phyloP scores from a whole-genome alignment of 1,140 invertebrate species.

The Drosophila malerkotliana region DNA sequence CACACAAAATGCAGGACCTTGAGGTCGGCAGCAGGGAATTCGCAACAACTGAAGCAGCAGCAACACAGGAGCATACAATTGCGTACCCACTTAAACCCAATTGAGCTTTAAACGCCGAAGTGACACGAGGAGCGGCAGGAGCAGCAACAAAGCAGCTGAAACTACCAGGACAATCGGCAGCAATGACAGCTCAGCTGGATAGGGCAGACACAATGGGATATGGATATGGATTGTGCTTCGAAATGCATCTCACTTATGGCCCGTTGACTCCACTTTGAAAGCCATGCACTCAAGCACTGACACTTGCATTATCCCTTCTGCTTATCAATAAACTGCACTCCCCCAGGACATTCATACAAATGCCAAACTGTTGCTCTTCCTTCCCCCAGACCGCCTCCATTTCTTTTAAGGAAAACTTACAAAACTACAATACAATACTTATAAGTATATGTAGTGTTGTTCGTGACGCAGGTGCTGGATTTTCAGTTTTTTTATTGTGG shows the following conservation, averaged over 20 bases:
- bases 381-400: background rate
- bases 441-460: background rate
- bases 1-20: constrained; percentile 36
- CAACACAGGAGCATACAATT: constrained; percentile 35
- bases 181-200: constrained; percentile 46
- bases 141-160: constrained; percentile 25
- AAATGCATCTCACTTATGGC: constrained; percentile 59
- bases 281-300: constrained; percentile 30
- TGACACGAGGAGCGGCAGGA: constrained; percentile 13
- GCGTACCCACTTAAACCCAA: constrained; percentile 66
- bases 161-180: constrained; percentile 31
- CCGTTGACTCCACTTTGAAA: constrained; percentile 53
- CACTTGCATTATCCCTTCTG: constrained; percentile 53
- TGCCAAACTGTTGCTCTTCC: constrained; percentile 64
- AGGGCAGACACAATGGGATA: constrained; percentile 58
- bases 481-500: constrained; percentile 13
- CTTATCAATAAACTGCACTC: constrained; percentile 55
- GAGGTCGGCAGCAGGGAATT: constrained; percentile 2
- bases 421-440: constrained; percentile 22
- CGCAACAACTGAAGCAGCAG: background rate
- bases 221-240: constrained; percentile 21
- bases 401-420: constrained; percentile 9
- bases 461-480: constrained; percentile 27
- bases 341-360: constrained; percentile 12
- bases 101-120: constrained; percentile 70